A percentile compares a stretch with the other conserved stretches of the same genome.
Evolutionary conservation across 2,797 vertebrate genomes (phyloP).

Genomic region (Eulemur rubriventer): DNA sequence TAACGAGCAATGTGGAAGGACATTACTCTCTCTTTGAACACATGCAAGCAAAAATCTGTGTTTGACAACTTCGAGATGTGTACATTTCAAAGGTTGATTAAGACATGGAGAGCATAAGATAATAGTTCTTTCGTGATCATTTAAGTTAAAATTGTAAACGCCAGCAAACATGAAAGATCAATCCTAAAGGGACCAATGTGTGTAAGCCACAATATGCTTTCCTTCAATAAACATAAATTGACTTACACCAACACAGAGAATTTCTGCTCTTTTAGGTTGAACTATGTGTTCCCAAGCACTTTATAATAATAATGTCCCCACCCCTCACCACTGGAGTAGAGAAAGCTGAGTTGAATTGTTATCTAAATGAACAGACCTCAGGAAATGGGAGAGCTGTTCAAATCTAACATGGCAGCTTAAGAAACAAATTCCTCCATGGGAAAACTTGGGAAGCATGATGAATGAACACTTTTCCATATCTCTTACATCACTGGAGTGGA

Average conservation of each 20-base stretch:
- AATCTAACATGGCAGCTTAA: constrained; percentile 27
- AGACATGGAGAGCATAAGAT: background rate
- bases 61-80: background rate
- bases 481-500: background rate
- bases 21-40: constrained; percentile 7
- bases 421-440: constrained; percentile 2
- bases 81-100: constrained; percentile 13
- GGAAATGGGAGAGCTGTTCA: constrained; percentile 35
- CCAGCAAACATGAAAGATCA: constrained; percentile 12
- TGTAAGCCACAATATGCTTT: background rate
- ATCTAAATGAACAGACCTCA: constrained; percentile 45
- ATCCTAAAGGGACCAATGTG: background rate
- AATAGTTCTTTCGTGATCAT: background rate
- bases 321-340: background rate
- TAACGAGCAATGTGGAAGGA: background rate
- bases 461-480: constrained; percentile 19
- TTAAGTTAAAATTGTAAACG: constrained; percentile 23
- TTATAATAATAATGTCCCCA: constrained; percentile 23
- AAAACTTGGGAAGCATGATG: constrained; percentile 9
- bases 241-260: background rate
- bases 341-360: constrained; percentile 17
- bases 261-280: background rate
- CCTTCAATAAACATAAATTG: background rate
- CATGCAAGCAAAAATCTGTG: background rate
- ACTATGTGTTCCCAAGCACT: background rate